Evolutionary conservation across 2,888 invertebrate genomes (phyloP), one percentile per base, ranked within the genome.

Genomic region (Actias luna): DNA sequence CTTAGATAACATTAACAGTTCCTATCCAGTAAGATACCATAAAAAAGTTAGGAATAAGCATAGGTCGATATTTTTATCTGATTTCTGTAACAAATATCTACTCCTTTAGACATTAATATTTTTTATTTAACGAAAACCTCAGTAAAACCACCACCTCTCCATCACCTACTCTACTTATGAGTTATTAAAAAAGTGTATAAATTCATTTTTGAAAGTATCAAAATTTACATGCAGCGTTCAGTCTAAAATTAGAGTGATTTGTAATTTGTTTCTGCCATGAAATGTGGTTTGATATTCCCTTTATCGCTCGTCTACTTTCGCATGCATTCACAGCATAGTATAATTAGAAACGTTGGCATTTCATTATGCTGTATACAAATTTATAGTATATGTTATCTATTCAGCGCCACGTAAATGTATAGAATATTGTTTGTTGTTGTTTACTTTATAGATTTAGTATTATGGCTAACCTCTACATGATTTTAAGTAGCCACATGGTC

Each of bases 221-320:
- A 50, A 50, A 50, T 50, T 50, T 25, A 8, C 46, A 46, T 8
- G 46, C 46, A 2, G 2, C 12, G 7, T 50, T 27, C n/a, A 61
- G 71, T 79, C 76, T 80, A 77, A 79, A 83, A 78, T 83, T 80
- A 84, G 83, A 84, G 80, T 83, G 83, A 82, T 80, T 84, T 82
- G 79, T 79, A 82, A 83, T 83, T 80, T 72, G 77, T 69, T 76
- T 65, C 65, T 69, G 76, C 75, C 78, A 71, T 71, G 70, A 76
- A 35, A 59, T 55, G 59, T 39, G 52, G 63, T 39, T n/a, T 25
- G 57, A 14, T 16, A 29, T 55, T 29, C 55, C 29, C 29, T 55
- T 55, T 55, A 55, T 55, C 55, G 55, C n/a, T 5, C 18, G 29
- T 27, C 55, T 55, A 29, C 55, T 55, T 29, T 55, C 29, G n/a